phyloP scores from a whole-genome alignment of 2,888 invertebrate species.

The Hirtodrosophila histrioides region DNA sequence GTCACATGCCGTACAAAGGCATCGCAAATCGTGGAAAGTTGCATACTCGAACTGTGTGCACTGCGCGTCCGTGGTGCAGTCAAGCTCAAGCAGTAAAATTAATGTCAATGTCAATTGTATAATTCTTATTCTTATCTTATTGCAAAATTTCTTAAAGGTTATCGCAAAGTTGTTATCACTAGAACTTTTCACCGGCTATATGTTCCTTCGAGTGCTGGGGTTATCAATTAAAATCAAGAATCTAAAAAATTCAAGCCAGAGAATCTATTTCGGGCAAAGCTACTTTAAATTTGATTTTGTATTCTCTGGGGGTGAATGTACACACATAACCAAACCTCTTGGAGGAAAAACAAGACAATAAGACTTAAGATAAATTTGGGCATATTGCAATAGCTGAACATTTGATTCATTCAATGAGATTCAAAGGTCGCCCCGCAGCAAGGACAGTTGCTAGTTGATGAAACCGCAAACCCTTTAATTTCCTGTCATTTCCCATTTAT shows the following conservation, averaged over 20 bases:
- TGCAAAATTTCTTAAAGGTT: no score
- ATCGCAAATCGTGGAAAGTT: conserved; percentile 60
- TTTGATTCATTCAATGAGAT: conserved; percentile 52
- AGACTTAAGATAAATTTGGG: conserved; percentile 19
- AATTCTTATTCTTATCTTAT: no score
- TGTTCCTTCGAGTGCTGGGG: no score
- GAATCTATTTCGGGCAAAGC: not conserved
- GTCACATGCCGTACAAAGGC: conserved; percentile 66
- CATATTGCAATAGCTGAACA: conserved; percentile 14
- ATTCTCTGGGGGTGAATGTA: not conserved
- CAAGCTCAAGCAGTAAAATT: conserved; percentile 73
- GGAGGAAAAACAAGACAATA: conserved; percentile 3
- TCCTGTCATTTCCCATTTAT: conserved; percentile 73
- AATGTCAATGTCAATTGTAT: no score
- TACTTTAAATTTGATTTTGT: not conserved
- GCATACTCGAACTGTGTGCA: conserved; percentile 66
- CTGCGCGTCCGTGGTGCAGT: conserved; percentile 63
- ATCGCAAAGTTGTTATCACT: no score
- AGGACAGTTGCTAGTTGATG: conserved; percentile 32
- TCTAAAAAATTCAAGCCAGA: no score
- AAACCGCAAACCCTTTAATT: conserved; percentile 75
- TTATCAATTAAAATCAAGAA: no score
- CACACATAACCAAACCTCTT: no score
- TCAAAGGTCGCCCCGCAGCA: conserved; percentile 41
- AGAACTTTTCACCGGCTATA: no score